Evolutionary conservation across 2,888 invertebrate genomes (phyloP), one percentile per base, ranked within the genome.

Genomic region (Trimorus sp.): DNA sequence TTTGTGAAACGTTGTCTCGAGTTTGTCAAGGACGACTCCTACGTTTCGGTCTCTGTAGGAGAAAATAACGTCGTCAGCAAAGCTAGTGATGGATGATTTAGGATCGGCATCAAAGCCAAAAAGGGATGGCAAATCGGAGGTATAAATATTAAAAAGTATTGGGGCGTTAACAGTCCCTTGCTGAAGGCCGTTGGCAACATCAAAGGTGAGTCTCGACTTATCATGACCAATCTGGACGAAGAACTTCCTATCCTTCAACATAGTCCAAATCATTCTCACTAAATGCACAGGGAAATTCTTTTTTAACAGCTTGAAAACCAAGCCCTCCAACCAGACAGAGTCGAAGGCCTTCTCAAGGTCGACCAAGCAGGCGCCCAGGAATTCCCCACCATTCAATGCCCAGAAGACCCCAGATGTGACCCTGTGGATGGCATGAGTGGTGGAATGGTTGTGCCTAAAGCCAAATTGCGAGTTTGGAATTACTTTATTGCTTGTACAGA

Each of bases 381-480:
- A 70, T n/a, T 58, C 59, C 4, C 11, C 5, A 12, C 11, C 16
- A 11, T 59, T 59, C 3, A 70, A 14, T 0, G 49, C 48, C 59
- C 59, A 49, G 11, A 16, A 59, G 7, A 60, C 16, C 9, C 59
- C 59, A 1, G 59, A 56, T 3, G 70, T 70, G 1, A 70, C 48
- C 36, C 40, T 51, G 7, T 66, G 66, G 14, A 85, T 71, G 8
- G 83, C 85, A 16, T 85, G 84, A 1, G 66, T 53, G 0, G 85
- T 84, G 0, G 84, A 84, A 45, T 84, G 82, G 15, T 75, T 59
- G 3, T 40, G 36, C 16, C 79, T 53, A 37, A 84, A 84, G 0
- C 85, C 85, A 45, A 85, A 86, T 58, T 86, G 85, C 7, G 53
- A 37, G 6, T 83, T 68, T 0, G 83, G 76, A 1, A 85, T 81